Conservation (phyloP, 2,797 vertebrate species). For the Tinamus major region DNA sequence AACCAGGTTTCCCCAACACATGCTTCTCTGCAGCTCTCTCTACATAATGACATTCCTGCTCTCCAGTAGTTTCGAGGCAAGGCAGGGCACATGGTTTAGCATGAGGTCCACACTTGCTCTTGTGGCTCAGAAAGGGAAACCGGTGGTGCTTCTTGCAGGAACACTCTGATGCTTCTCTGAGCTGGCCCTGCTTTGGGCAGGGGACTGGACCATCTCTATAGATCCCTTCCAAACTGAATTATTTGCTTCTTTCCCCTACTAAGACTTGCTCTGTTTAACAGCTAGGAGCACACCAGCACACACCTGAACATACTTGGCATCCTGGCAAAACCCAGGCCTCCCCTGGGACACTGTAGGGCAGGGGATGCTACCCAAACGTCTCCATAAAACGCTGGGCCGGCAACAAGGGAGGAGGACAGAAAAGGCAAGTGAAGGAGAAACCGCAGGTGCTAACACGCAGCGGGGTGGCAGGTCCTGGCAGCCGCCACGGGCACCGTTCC, state of each 20-base stretch:
- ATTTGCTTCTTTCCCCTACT: not conserved
- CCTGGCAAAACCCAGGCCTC: no score
- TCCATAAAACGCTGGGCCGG: not conserved
- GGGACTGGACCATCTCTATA: not conserved
- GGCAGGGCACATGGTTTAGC: not conserved
- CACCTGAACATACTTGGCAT: no score
- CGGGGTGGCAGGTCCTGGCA: no score
- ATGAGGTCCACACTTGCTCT: not conserved
- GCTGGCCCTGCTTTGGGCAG: not conserved
- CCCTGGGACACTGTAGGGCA: no score
- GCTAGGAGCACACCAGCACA: not conserved
- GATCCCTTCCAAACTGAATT: not conserved
- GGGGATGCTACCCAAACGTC: not conserved
- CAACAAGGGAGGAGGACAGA: not conserved
- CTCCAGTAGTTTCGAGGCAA: not conserved
- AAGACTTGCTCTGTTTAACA: not conserved
- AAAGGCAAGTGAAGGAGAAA: not conserved
- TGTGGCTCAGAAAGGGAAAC: not conserved
- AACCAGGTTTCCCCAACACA: not conserved
- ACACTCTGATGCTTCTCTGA: not conserved
- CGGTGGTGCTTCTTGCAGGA: not conserved
- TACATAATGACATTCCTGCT: not conserved
- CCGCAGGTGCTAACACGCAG: not conserved
- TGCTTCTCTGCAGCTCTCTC: not conserved
- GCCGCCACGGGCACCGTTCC: no score